Base-by-base conservation (phyloP, 2,113 vertebrate genomes). In the Lophius piscatorius region DNA sequence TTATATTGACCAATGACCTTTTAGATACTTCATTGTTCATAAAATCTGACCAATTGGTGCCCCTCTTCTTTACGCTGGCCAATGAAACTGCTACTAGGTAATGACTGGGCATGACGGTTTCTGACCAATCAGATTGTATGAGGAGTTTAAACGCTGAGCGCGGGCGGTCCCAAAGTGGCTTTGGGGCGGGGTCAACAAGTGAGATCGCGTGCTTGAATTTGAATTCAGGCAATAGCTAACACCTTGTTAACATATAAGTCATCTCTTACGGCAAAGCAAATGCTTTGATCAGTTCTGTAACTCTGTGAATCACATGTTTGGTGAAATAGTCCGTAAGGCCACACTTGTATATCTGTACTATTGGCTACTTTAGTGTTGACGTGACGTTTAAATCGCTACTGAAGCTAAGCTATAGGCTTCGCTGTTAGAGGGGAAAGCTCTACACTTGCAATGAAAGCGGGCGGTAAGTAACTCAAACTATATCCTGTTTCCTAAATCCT, bases 371-470 rank as follows among this genome's bases (percentile, higher is more conserved):
- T n/a, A n/a, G n/a, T n/a, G 6, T 47, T 21, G 14, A 18, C 13
- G 13, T n/a, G 18, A 68, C 16, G 14, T 77, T 64, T 66, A 74
- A 57, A 70, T 40, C 20, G 45, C 49, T 56, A 18, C 24, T 44
- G 8, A 23, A 26, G 24, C 47, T 18, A 14, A 48, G 70, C 65
- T 56, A 28, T 21, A 45, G 40, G 16, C 31, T 16, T 21, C 33
- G 24, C 51, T 63, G 40, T 42, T 50, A 2, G 7, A 69, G 23
- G 39, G 1, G 7, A 69, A 21, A 36, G 63, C 70, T 51, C 60
- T 74, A n/a, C n/a, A 59, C 65, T 85, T 84, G 91, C 83, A 81
- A 93, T 93, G 92, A 92, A 92, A 91, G 89, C 86, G 44, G 90
- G 91, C 59, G 90, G 91, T 93, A 86, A 93, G 92, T 90, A 29